Evolutionary conservation across 1,140 invertebrate species (phyloP), one percentile per base, ranked within the genome.

Genomic region (Globodera rostochiensis): DNA sequence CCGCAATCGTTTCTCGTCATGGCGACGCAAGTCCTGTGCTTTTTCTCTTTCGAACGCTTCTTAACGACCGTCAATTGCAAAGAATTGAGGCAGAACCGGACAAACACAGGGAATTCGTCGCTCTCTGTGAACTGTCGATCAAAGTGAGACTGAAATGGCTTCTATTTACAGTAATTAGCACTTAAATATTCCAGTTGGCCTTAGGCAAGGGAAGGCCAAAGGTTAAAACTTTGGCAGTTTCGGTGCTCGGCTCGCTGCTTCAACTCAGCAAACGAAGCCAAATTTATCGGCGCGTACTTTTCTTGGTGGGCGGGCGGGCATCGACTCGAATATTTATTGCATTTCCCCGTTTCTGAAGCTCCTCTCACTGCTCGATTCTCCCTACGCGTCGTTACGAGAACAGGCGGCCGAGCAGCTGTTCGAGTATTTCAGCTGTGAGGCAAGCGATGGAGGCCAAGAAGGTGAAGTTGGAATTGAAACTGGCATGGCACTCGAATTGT

Each of bases 311-410:
- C 36, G 25, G 25, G 25, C 25, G 50, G 46, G 70, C 36, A 36
- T 75, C 19, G 19, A 6, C 67, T 71, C 46, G 70, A 36, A 50
- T 76, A 13, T 66, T 76, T 46, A 5, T 21, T 64, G 21, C 9
- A 25, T 25, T 64, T 71, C 83, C 36, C 36, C n/a, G 1, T 69
- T 82, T 77, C 69, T 77, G 11, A 77, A 77, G 83, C 47, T 85
- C 13, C 19, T 84, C 49, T 86, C 84, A 4, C 45, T 86, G 69
- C 60, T 87, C n/a, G 66, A 64, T 25, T 85, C 85, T 5, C 84
- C 84, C 1, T 85, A 85, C 45, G 25, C 60, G 9, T 53, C 69
- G 45, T 67, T 85, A 53, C 75, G 84, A 9, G 81, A 87, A 67
- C 66, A 70, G 21, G 73, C 83, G 19, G 75, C 78, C 15, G 84